Percentiles rank a stretch among this genome's conserved stretches.
Conservation (phyloP, 1,140 invertebrate species). For the Tetragnatha versicolor region DNA sequence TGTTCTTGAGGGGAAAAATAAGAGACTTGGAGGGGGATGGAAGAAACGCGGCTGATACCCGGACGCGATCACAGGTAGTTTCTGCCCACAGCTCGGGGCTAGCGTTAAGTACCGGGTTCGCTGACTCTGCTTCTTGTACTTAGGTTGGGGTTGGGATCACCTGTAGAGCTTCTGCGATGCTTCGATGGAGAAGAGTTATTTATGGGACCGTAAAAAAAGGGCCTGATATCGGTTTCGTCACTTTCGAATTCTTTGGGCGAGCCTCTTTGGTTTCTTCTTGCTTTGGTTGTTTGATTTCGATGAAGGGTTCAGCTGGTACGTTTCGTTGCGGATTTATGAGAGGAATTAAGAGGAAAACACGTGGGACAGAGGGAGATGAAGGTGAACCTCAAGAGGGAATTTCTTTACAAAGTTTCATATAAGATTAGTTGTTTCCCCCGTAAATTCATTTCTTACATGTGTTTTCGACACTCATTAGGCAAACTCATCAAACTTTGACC, state of each 20-base stretch:
- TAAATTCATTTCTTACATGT: no score
- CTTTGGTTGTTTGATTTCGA: no score
- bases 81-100: constrained; percentile 49
- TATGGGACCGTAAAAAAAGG: constrained; percentile 22
- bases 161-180: constrained; percentile 9
- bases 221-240: constrained; percentile 26
- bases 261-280: no score
- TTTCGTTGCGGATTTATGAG: no score
- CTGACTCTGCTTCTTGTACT: constrained; percentile 40
- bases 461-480: no score
- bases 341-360: no score
- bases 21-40: not conserved
- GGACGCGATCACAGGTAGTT: constrained; percentile 42
- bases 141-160: constrained; percentile 38
- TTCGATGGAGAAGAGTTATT: constrained; percentile 35
- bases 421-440: no score
- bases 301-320: no score
- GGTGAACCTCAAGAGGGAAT: no score
- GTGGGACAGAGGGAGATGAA: no score
- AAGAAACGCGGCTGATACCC: constrained; percentile 40
- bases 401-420: no score
- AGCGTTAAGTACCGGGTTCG: constrained; percentile 51
- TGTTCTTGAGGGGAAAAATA: not conserved
- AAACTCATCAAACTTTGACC: no score
- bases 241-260: not conserved